Evolutionary conservation across 2,113 vertebrate genomes (phyloP).

Genomic region (Marmota flaviventris): DNA sequence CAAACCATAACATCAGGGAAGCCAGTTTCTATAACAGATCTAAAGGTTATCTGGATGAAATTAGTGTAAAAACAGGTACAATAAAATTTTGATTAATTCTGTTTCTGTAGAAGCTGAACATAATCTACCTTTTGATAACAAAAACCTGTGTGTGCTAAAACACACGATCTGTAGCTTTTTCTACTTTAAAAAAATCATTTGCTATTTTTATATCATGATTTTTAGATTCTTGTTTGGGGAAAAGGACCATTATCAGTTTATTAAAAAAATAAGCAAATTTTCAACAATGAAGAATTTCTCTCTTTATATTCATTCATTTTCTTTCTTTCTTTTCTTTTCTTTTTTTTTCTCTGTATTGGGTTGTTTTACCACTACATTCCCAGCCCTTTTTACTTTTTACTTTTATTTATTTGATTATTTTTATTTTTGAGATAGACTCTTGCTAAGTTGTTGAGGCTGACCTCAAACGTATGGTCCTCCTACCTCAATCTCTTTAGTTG

Average conservation of each 20-base stretch:
- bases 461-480: no score
- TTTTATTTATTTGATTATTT: no score
- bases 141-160: neutral
- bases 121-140: conserved; percentile 29
- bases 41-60: conserved; percentile 30
- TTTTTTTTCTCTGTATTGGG: no score
- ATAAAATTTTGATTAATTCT: conserved; percentile 49
- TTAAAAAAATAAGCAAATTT: conserved; percentile 35
- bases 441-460: no score
- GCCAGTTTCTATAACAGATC: neutral
- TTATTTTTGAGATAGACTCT: no score
- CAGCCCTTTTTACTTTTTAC: no score
- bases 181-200: conserved; percentile 8
- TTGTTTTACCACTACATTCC: no score
- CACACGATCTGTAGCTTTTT: neutral
- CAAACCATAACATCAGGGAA: neutral
- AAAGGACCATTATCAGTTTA: neutral
- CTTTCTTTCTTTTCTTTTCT: no score
- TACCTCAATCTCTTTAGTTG: no score
- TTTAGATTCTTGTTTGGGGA: conserved; percentile 46
- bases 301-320: neutral
- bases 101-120: neutral
- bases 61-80: neutral
- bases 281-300: neutral
- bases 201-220: neutral